Percentiles rank a stretch among this genome's conserved stretches.
Conservation (phyloP, 64 coral and sea anemone genomes). For the Dendronephthya gigantea region DNA sequence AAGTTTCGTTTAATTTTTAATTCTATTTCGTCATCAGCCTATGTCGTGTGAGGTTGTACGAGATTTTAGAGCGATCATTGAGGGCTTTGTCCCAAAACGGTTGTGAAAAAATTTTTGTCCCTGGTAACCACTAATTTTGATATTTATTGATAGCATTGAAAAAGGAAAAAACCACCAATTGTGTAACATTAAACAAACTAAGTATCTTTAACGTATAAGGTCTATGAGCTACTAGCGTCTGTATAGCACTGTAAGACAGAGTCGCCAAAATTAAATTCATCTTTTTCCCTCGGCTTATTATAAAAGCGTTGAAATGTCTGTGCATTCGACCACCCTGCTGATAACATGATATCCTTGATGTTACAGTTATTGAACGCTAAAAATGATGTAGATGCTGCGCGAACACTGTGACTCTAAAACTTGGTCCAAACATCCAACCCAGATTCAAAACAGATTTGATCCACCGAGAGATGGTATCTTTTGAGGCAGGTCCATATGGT, state of each 20-base stretch:
- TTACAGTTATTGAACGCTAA: conserved; percentile 18
- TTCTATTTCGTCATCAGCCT: conserved; percentile 8
- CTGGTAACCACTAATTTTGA: no score
- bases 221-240: not conserved
- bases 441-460: conserved; percentile 12
- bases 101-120: not conserved
- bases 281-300: not conserved
- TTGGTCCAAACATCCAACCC: conserved; percentile 30
- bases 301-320: not conserved
- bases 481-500: conserved; percentile 26
- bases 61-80: not conserved
- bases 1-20: no score
- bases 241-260: not conserved
- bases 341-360: not conserved
- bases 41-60: not conserved
- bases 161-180: not conserved
- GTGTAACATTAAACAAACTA: no score
- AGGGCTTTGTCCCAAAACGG: not conserved
- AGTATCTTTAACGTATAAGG: not conserved
- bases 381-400: conserved; percentile 8
- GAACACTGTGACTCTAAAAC: conserved; percentile 34
- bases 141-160: not conserved
- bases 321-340: not conserved
- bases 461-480: conserved; percentile 33
- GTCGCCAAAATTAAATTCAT: not conserved